Evolutionary conservation across 2,797 vertebrate species (phyloP).

Genomic region (Momotus momota): DNA sequence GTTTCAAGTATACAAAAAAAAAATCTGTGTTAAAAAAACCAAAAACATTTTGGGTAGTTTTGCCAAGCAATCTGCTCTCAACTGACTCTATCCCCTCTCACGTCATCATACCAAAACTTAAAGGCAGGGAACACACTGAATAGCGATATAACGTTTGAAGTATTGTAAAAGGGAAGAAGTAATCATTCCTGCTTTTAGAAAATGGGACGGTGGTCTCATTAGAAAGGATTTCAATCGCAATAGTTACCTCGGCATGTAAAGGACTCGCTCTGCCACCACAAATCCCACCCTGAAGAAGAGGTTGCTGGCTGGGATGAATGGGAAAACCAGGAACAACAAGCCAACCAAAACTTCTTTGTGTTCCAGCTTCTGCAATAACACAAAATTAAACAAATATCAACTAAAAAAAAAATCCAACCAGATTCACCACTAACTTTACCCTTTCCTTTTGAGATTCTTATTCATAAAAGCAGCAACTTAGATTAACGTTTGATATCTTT

Average conservation of each 20-base stretch:
- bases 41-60: background rate
- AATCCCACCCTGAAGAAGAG: slow-evolving; percentile 98
- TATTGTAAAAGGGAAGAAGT: background rate
- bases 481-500: background rate
- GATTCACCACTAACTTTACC: background rate
- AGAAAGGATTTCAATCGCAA: slow-evolving; percentile 40
- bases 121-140: slow-evolving; percentile 24
- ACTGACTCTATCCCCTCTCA: background rate
- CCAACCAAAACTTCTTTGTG: slow-evolving; percentile 91
- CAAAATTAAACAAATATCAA: slow-evolving; percentile 71
- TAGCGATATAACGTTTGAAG: background rate
- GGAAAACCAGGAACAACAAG: slow-evolving; percentile 92
- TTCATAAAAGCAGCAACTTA: background rate
- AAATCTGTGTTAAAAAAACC: background rate
- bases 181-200: slow-evolving; percentile 30
- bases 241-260: slow-evolving; percentile 97
- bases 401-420: slow-evolving; percentile 47
- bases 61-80: slow-evolving; percentile 24
- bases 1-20: background rate
- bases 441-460: slow-evolving; percentile 18
- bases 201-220: slow-evolving; percentile 40
- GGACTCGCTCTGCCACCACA: slow-evolving; percentile 95
- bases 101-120: background rate
- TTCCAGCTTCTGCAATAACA: slow-evolving; percentile 86
- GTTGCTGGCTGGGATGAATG: slow-evolving; percentile 97